Evolutionary conservation across 2,113 vertebrate genomes (phyloP).

Genomic region (Clarias magur): DNA sequence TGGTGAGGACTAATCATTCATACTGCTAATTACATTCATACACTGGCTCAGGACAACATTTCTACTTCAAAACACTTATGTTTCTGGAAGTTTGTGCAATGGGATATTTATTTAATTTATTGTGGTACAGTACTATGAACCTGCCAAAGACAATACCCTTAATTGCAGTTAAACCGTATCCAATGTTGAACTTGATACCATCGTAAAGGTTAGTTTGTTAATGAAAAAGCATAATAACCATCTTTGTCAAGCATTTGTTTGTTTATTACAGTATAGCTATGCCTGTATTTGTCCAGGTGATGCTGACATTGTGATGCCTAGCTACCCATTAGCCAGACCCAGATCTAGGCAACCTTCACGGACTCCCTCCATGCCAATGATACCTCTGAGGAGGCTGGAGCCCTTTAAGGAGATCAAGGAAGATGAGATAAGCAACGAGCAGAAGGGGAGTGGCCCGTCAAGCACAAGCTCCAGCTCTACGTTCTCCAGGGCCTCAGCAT

Average conservation of each 20-base stretch:
- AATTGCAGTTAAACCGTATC: background rate
- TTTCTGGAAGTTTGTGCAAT: background rate
- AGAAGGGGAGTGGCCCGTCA: background rate
- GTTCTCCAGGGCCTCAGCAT: constrained; percentile 3
- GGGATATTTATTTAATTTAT: background rate
- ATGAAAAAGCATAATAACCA: background rate
- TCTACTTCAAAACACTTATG: too few species aligned
- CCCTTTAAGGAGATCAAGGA: constrained; percentile 59
- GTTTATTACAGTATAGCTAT: background rate
- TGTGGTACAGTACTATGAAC: background rate
- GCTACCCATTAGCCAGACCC: constrained; percentile 53
- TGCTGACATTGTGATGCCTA: constrained; percentile 56
- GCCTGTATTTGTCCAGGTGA: constrained; percentile 48
- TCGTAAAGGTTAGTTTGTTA: background rate
- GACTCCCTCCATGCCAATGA: constrained; percentile 60
- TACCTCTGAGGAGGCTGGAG: constrained; percentile 62
- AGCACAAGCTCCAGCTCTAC: constrained; percentile 54
- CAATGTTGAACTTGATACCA: background rate
- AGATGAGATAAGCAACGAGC: constrained; percentile 43
- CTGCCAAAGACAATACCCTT: background rate
- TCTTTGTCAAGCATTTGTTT: background rate
- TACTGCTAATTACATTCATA: background rate
- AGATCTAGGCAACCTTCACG: constrained; percentile 39
- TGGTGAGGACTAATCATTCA: constrained; percentile 53
- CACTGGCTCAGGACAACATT: background rate